Percentiles rank a stretch among this genome's conserved stretches.
Evolutionary conservation across 2,888 invertebrate species (phyloP).

Genomic region (Drosophila pullipes): DNA sequence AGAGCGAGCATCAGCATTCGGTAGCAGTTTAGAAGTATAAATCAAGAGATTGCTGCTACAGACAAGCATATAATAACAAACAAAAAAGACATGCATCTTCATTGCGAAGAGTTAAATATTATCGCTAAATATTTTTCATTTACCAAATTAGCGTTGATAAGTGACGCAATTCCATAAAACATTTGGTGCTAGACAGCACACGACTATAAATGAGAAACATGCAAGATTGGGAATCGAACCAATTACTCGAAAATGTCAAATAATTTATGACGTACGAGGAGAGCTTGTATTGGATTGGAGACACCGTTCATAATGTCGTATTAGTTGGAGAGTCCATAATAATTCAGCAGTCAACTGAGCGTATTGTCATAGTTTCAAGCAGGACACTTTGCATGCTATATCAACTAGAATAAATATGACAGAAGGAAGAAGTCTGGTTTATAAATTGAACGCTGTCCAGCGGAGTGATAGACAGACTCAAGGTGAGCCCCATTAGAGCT

Average conservation of each 20-base stretch:
- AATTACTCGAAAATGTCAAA: background rate
- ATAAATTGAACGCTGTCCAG: conserved; percentile 9
- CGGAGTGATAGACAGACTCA: conserved; percentile 31
- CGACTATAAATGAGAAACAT: background rate
- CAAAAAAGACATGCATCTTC: background rate
- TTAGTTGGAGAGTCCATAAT: conserved; percentile 28
- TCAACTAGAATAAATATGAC: background rate
- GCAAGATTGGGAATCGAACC: background rate
- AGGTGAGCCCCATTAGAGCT: conserved; percentile 46
- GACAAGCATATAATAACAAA: too few relatives aligned
- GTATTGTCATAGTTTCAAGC: conserved; percentile 49
- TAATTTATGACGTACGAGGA: background rate
- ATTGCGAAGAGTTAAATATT: background rate
- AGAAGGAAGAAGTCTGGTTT: background rate
- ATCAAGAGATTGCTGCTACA: background rate
- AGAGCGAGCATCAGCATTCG: background rate
- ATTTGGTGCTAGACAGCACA: background rate
- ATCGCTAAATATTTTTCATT: background rate
- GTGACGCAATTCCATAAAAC: background rate
- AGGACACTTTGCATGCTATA: conserved; percentile 51
- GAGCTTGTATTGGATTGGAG: background rate
- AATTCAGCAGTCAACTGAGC: conserved; percentile 51
- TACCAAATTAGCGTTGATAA: background rate
- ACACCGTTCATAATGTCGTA: background rate
- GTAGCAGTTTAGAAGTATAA: background rate